Conservation (phyloP, 2,113 vertebrate species). For the Hymenochirus boettgeri region DNA sequence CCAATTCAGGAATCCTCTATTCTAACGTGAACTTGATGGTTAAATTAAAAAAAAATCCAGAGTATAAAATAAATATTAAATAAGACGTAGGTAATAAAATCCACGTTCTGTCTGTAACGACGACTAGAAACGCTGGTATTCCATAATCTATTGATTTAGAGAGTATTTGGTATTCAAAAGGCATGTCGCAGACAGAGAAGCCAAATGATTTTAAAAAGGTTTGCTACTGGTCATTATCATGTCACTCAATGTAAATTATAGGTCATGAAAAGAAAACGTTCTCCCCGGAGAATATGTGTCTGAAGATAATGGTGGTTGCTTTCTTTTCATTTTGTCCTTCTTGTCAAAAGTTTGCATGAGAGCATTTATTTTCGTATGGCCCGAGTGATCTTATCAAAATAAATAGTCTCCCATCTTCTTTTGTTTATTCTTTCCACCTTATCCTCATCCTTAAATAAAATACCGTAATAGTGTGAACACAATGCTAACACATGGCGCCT, state of each 20-base stretch:
- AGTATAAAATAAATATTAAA: background rate
- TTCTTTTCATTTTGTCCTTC: background rate
- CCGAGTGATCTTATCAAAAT: background rate
- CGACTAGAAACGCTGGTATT: background rate
- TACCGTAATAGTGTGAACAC: background rate
- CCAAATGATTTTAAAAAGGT: background rate
- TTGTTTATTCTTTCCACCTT: background rate
- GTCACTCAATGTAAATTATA: constrained; percentile 11
- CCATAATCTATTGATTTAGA: background rate
- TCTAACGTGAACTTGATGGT: background rate
- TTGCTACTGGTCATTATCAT: background rate
- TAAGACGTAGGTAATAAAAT: background rate
- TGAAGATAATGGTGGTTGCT: background rate
- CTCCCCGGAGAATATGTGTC: background rate
- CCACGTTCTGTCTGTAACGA: background rate
- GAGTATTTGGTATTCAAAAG: background rate
- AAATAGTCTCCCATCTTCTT: background rate
- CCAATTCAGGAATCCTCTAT: background rate
- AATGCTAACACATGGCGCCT: background rate
- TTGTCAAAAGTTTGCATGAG: background rate
- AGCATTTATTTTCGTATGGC: background rate
- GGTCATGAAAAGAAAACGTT: background rate
- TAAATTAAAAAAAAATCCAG: background rate
- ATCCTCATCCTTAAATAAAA: background rate
- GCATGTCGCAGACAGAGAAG: background rate